phyloP scores from a whole-genome alignment of 2,797 vertebrate species.

The Pogoniulus pusillus region DNA sequence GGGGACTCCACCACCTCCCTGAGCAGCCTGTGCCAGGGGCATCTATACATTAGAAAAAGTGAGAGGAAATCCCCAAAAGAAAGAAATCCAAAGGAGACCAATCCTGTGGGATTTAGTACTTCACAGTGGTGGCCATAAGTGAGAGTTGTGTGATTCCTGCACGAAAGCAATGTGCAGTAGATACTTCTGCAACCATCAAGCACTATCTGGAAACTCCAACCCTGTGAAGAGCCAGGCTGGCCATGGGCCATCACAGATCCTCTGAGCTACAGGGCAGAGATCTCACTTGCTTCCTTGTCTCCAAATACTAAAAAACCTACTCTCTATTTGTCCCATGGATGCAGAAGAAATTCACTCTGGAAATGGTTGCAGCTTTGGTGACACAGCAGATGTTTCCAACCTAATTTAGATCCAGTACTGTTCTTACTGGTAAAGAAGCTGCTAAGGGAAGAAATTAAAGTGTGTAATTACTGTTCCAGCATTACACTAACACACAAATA shows the following conservation, averaged over 20 bases:
- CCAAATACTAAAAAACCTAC: background rate
- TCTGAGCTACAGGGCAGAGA: background rate
- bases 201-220: accelerated
- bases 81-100: background rate
- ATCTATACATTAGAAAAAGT: background rate
- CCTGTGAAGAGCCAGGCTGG: background rate
- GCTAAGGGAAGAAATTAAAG: constrained; percentile 43
- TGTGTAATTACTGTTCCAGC: constrained; percentile 76
- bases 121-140: background rate
- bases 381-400: background rate
- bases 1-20: too few relatives aligned
- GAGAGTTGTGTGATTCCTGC: background rate
- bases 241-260: background rate
- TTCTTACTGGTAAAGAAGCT: constrained; percentile 29
- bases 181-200: background rate
- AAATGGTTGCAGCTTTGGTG: constrained; percentile 18
- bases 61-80: background rate
- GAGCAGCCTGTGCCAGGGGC: too few relatives aligned
- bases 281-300: background rate
- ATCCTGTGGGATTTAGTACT: background rate
- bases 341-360: background rate
- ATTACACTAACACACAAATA: constrained; percentile 79
- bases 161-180: background rate
- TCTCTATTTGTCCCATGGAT: background rate
- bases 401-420: background rate